Percentiles rank a stretch among this genome's conserved stretches.
Evolutionary conservation across 1,140 invertebrate species (phyloP).

Genomic region (Brachionus rotundiformis): DNA sequence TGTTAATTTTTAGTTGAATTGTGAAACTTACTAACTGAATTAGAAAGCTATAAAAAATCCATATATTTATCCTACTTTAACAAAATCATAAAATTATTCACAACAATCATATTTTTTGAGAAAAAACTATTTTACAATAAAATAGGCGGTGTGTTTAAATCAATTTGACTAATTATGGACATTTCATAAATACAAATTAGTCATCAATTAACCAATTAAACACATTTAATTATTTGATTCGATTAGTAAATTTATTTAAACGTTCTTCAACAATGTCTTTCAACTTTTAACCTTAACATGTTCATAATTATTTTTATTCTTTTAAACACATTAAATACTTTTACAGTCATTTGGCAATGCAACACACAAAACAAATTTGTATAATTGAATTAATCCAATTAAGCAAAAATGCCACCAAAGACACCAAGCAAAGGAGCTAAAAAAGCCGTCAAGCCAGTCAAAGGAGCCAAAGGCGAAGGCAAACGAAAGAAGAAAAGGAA

Average conservation of each 20-base stretch:
- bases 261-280: not conserved
- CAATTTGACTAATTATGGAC: not conserved
- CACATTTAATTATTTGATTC: not conserved
- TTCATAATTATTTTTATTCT: not conserved
- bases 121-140: not conserved
- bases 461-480: not conserved
- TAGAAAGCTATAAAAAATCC: not conserved
- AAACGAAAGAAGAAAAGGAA: slow-evolving; percentile 48
- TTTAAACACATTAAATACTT: not conserved
- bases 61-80: not conserved
- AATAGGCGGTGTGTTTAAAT: not conserved
- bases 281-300: not conserved
- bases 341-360: not conserved
- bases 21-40: no score
- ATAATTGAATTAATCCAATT: not conserved
- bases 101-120: not conserved
- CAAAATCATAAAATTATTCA: not conserved
- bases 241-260: not conserved
- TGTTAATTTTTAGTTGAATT: not conserved
- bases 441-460: slow-evolving; percentile 41
- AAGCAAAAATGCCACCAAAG: slow-evolving; percentile 46
- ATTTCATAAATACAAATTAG: not conserved
- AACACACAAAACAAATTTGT: not conserved
- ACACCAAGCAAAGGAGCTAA: slow-evolving; percentile 9
- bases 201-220: not conserved